These are phyloP conservation scores for Champsocephalus gunnari DNA, from an alignment of 2,797 vertebrate species.

Conservation along the genomic window DNA sequence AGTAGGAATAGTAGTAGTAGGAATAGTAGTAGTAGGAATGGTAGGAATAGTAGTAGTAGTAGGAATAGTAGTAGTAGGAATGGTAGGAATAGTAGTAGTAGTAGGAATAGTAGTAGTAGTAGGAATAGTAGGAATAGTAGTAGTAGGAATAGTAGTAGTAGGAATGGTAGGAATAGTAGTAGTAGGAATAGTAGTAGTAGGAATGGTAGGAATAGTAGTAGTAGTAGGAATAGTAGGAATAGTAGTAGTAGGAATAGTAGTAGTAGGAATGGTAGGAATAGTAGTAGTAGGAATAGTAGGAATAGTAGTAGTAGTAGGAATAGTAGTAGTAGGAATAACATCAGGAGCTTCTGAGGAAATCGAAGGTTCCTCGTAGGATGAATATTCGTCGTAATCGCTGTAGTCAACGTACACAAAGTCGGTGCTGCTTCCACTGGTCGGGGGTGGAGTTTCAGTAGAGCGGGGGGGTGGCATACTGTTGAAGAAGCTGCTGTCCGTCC, in stretches of 20 bases:
- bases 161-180: no score
- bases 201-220: no score
- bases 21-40: no score
- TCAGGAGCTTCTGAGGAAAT: neutral
- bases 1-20: no score
- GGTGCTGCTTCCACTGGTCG: conserved; percentile 34
- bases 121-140: no score
- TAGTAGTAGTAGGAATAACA: neutral
- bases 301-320: no score
- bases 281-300: neutral
- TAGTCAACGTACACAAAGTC: conserved; percentile 75
- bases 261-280: neutral
- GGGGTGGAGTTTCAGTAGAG: conserved; percentile 12
- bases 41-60: no score
- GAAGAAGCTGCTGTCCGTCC: conserved; percentile 20
- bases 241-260: neutral
- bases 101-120: no score
- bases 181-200: no score
- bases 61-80: no score
- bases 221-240: neutral
- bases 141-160: no score
- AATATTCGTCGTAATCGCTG: conserved; percentile 60
- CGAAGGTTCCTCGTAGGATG: conserved; percentile 17
- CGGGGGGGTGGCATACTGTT: neutral
- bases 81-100: no score